Percentiles rank a stretch among this genome's conserved stretches.
Conservation (phyloP, 2,797 vertebrate species). For the Rhinoraja longicauda region DNA sequence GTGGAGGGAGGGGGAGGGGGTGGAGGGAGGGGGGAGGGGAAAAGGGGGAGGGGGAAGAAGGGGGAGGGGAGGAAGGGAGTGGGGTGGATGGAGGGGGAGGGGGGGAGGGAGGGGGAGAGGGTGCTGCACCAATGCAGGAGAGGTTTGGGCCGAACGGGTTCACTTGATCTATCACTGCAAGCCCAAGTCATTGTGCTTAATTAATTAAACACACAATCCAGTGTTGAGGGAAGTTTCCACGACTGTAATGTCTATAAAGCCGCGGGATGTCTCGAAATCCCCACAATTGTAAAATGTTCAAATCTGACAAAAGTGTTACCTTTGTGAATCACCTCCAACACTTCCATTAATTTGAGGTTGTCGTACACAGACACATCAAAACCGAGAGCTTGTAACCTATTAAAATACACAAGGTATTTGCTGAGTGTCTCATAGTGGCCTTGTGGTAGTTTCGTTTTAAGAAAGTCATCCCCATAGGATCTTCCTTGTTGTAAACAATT, state of each 20-base stretch:
- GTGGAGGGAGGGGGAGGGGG: too few relatives aligned
- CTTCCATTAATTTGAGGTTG: conserved; percentile 60
- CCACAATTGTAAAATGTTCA: neutral
- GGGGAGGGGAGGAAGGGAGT: too few relatives aligned
- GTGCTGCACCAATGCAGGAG: too few relatives aligned
- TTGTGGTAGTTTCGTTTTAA: neutral
- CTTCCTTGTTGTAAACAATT: neutral
- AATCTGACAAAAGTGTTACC: conserved; percentile 55
- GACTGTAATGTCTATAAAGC: neutral
- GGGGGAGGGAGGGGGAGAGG: too few relatives aligned
- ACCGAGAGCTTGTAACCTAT: conserved; percentile 67
- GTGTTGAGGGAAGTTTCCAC: neutral
- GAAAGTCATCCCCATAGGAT: too few relatives aligned
- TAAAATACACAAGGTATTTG: neutral
- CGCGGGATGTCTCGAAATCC: neutral
- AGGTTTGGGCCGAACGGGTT: too few relatives aligned
- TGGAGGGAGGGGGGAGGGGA: too few relatives aligned
- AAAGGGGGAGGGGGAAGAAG: too few relatives aligned
- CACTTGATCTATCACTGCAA: neutral
- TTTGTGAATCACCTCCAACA: conserved; percentile 59
- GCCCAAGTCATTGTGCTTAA: neutral
- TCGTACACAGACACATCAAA: conserved; percentile 76
- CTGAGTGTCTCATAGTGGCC: neutral
- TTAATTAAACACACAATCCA: neutral
- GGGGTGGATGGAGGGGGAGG: too few relatives aligned